Conservation (phyloP, 2,888 invertebrate species). For the Himalopsyche kuldschensis region DNA sequence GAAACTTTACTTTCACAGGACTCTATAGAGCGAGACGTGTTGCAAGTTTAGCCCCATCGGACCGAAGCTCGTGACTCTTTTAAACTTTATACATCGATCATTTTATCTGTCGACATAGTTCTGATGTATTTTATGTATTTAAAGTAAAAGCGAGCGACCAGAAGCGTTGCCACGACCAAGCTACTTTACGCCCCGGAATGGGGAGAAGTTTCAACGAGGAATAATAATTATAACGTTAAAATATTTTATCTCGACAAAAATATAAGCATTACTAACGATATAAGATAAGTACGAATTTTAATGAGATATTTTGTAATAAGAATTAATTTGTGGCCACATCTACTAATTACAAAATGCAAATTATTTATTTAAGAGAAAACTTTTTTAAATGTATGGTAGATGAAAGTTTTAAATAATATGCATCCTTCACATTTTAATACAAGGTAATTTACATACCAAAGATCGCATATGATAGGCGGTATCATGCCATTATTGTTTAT, state of each 20-base stretch:
- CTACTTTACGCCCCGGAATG: neutral
- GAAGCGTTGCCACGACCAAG: neutral
- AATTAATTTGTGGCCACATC: no score
- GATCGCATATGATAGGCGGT: no score
- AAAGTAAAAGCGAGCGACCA: neutral
- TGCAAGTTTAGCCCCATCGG: neutral
- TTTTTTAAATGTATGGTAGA: no score
- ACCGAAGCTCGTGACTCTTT: neutral
- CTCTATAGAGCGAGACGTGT: neutral
- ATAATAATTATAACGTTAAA: neutral
- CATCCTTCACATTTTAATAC: no score
- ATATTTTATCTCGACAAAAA: neutral
- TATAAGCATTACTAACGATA: neutral
- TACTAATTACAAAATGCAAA: no score
- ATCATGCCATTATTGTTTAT: no score
- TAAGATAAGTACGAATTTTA: neutral
- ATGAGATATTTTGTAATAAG: neutral
- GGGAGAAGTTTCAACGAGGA: neutral
- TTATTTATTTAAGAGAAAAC: no score
- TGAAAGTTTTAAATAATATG: no score
- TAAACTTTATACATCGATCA: neutral
- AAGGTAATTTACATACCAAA: no score
- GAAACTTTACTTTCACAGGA: no score
- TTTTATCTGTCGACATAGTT: neutral
- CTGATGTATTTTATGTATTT: neutral